Evolutionary conservation across 2,113 vertebrate genomes (phyloP), one percentile per base, ranked within the genome.

Genomic region (Cyanocitta stelleri): DNA sequence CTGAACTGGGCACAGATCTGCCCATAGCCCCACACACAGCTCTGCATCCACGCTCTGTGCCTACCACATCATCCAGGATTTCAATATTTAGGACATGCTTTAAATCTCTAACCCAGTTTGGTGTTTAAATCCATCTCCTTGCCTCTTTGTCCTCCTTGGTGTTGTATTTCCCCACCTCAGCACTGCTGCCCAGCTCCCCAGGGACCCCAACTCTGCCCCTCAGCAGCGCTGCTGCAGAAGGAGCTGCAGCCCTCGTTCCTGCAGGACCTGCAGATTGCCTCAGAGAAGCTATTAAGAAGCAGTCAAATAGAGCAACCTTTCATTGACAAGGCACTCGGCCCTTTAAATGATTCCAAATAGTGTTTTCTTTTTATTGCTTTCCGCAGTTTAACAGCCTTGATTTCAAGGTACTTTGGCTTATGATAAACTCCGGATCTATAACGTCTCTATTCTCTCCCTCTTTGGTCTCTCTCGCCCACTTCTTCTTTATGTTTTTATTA

Each of bases 281-380:
- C 72, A 3, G 6, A 78, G 96, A 94, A 92, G 85, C 93, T 56
- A 72, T 96, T 97, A 96, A 72, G 55, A 7, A 49, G 82, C 93
- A 63, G 90, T 63, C 62, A 48, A 87, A 93, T 16, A 86, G 71
- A 97, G 89, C 89, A 96, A 92, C 92, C 94, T 97, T 93, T 93
- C 96, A 96, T 58, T 73, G 94, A 94, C 96, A 89, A 96, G 89
- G 68, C 95, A 90, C 90, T 94, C 87, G 82, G 92, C 86, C 95
- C 95, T 93, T 97, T 97, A 97, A 98, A 95, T 8, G 88, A 97
- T 97, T 96, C 97, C 93, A 96, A 97, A 97, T 74, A 80, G 89
- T 59, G 35, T 89, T 97, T 95, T 87, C 95, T 95, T 96, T 97
- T 93, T 96, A 97, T 97, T 96, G 96, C 96, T 97, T 97, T 95